Evolutionary conservation across 2,113 vertebrate genomes (phyloP), one percentile per base, ranked within the genome.

Genomic region (Gasterosteus nipponicus): DNA sequence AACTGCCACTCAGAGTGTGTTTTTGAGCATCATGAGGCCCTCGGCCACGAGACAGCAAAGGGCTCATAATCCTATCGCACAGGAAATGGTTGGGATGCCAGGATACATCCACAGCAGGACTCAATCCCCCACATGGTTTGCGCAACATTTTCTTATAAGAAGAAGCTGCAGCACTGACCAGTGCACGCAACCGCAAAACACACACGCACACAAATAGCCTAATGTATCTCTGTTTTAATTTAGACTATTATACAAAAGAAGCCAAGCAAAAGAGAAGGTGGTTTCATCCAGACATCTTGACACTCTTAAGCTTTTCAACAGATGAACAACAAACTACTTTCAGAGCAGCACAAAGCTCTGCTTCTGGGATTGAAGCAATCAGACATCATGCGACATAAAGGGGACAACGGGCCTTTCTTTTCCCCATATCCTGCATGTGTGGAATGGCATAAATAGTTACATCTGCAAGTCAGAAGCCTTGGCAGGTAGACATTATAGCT

Each of bases 11-110:
- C 93, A 90, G 95, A 92, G 92, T 89, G 89, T 95, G 94, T 95
- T 96, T 85, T 91, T 94, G 92, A 96, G 94, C 92, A 94, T 95
- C 94, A 94, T 94, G 95, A 95, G 93, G 94, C 95, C 96, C 95
- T 93, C 79, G 90, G 95, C 94, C 94, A 95, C 95, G 94, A 85
- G 84, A 84, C 95, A 96, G 95, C 94, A 93, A 92, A 94, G 91
- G 93, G 93, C 94, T 94, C 93, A 95, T 95, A 96, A 97, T 96
- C 95, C 95, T 96, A 94, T 96, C 93, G 89, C 87, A 90, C 95
- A 99, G 97, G 97, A 98, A 98, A 98, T 98, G 95, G 94, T 94
- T 97, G 95, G 94, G 93, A 98, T 98, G 97, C 97, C 96, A 96
- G 94, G 95, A 96, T 95, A 94, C 93, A 94, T 95, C 95, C 95